Evolutionary conservation across 1,140 invertebrate species (phyloP).

Genomic region (Gryllus bimaculatus): DNA sequence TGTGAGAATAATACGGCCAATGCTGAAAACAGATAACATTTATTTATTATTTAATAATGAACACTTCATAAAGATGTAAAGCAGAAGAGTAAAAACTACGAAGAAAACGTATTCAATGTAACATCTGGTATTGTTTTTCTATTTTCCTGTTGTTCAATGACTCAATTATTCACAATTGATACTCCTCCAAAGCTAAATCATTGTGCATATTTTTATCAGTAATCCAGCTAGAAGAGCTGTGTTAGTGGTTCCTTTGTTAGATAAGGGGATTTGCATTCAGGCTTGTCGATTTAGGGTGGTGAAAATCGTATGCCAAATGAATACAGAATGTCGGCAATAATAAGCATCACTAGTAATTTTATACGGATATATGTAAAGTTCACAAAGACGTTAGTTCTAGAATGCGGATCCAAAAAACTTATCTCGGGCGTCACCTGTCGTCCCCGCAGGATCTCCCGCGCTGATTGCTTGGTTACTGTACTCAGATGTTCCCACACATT

Average conservation of each 20-base stretch:
- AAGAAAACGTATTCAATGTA: neutral
- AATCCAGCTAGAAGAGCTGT: neutral
- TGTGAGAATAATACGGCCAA: constrained; percentile 65
- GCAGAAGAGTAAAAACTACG: too few species aligned
- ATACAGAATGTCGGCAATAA: too few species aligned
- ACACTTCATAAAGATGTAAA: too few species aligned
- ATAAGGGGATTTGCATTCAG: neutral
- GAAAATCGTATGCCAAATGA: too few species aligned
- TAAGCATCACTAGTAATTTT: too few species aligned
- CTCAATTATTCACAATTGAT: neutral
- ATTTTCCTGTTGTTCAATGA: neutral
- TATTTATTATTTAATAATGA: constrained; percentile 17
- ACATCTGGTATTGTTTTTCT: neutral
- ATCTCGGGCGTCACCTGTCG: too few species aligned
- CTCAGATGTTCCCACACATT: too few species aligned
- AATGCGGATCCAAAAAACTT: too few species aligned
- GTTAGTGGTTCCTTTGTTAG: neutral
- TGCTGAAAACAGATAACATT: constrained; percentile 36
- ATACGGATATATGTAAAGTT: too few species aligned
- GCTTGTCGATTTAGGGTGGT: neutral
- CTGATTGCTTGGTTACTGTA: too few species aligned
- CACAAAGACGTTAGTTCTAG: too few species aligned
- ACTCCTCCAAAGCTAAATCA: neutral
- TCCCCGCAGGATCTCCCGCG: too few species aligned
- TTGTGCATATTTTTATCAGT: neutral